Evolutionary conservation across 2,797 vertebrate species (phyloP).

Genomic region (Gephyroberyx darwinii): DNA sequence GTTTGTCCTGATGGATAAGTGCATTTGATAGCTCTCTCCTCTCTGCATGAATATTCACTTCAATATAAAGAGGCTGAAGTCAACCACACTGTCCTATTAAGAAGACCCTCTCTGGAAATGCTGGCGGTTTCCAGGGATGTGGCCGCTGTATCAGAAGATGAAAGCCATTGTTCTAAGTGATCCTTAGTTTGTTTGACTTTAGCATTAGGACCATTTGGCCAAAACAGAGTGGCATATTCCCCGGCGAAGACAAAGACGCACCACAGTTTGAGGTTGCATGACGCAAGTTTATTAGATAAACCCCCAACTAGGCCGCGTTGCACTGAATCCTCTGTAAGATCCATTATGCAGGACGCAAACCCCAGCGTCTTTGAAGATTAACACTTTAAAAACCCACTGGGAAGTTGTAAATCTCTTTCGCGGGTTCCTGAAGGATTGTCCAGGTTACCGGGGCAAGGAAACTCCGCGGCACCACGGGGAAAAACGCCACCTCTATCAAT

Average conservation of each 20-base stretch:
- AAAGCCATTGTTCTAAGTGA: constrained; percentile 36
- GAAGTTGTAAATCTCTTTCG: constrained; percentile 53
- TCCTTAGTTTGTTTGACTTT: constrained; percentile 47
- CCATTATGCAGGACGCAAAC: constrained; percentile 47
- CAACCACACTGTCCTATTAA: constrained; percentile 27
- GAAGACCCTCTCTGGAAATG: constrained; percentile 28
- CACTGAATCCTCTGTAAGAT: constrained; percentile 37
- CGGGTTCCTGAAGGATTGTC: constrained; percentile 33
- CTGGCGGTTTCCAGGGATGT: constrained; percentile 3
- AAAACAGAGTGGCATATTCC: constrained; percentile 27
- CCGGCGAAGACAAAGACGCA: constrained; percentile 17
- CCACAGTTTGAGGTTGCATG: constrained; percentile 27
- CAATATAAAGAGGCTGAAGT: constrained; percentile 18
- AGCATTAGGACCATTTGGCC: constrained; percentile 39
- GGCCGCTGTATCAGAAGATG: constrained; percentile 27
- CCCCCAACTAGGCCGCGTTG: constrained; percentile 38
- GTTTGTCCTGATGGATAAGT: constrained; percentile 61
- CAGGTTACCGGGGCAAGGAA: constrained; percentile 26
- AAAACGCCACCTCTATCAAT: constrained; percentile 46
- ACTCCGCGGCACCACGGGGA: constrained; percentile 17
- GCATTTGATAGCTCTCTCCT: constrained; percentile 46
- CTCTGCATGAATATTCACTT: constrained; percentile 39
- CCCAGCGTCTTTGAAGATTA: constrained; percentile 61
- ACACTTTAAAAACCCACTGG: constrained; percentile 51
- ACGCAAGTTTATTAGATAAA: constrained; percentile 42